phyloP scores from a whole-genome alignment of 1,140 invertebrate genomes.

The Melipona quadrifasciata region DNA sequence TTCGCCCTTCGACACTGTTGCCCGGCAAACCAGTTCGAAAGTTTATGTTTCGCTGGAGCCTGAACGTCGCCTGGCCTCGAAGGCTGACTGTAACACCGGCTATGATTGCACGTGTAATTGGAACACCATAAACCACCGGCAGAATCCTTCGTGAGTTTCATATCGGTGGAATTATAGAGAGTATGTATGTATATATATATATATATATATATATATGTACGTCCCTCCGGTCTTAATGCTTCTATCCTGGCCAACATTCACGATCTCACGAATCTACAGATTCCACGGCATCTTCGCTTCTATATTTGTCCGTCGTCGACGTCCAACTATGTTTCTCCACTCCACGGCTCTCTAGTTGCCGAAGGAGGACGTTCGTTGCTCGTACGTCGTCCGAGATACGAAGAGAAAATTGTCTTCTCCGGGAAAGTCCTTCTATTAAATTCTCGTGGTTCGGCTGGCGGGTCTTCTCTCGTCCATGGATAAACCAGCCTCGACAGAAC shows the following conservation, averaged over 20 bases:
- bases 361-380: not conserved
- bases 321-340: not conserved
- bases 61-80: not conserved
- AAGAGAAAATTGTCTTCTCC: conserved; percentile 63
- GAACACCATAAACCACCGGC: conserved; percentile 67
- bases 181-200: too few species aligned
- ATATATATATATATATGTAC: conserved; percentile 25
- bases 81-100: conserved; percentile 53
- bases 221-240: conserved; percentile 44
- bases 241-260: conserved; percentile 36
- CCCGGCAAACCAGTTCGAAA: conserved; percentile 17
- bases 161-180: conserved; percentile 64
- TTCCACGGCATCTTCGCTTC: conserved; percentile 6
- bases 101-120: conserved; percentile 71
- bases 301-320: not conserved
- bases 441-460: conserved; percentile 58
- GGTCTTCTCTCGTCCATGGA: conserved; percentile 35
- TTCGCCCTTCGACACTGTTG: conserved; percentile 10
- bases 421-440: conserved; percentile 60
- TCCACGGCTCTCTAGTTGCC: not conserved
- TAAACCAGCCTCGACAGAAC: conserved; percentile 49
- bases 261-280: conserved; percentile 29
- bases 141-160: conserved; percentile 62
- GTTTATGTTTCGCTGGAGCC: conserved; percentile 45
- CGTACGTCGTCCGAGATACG: conserved; percentile 47